Evolutionary conservation across 2,113 vertebrate genomes (phyloP).

Genomic region (Gnathonemus echidnorhynchus): DNA sequence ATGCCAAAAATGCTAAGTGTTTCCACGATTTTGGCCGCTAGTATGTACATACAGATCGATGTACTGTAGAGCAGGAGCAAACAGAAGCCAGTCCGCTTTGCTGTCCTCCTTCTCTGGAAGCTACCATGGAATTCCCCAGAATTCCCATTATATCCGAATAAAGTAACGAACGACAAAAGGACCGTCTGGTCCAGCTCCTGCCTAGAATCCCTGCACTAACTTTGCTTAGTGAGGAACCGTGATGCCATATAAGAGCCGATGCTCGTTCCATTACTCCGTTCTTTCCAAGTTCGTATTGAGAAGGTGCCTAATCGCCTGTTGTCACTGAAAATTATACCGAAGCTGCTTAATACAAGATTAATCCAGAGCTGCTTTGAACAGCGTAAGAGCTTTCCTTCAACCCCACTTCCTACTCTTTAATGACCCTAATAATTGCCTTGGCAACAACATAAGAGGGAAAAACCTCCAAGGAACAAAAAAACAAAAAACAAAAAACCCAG

Average conservation of each 20-base stretch:
- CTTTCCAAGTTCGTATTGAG: background rate
- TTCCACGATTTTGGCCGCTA: background rate
- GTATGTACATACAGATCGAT: background rate
- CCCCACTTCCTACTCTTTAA: background rate
- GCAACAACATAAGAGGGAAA: background rate
- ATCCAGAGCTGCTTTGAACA: background rate
- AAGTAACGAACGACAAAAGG: background rate
- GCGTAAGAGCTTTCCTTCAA: background rate
- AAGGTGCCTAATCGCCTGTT: background rate
- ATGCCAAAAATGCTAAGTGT: background rate
- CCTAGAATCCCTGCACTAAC: background rate
- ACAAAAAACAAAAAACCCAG: background rate
- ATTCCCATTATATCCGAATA: background rate
- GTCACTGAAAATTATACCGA: background rate
- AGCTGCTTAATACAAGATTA: background rate
- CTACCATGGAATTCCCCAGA: background rate
- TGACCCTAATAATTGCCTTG: conserved; percentile 12
- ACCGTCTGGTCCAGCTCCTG: background rate
- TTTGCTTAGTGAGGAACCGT: background rate
- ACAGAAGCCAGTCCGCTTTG: background rate
- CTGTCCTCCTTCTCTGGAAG: background rate
- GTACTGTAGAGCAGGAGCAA: background rate
- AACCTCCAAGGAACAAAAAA: background rate
- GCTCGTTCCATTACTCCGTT: background rate
- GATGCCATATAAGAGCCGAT: background rate